Percentiles rank a stretch among this genome's conserved stretches.
These are phyloP conservation scores for Chaetorhynchus papuensis DNA, from an alignment of 2,113 vertebrate species.

Conservation along the genomic window DNA sequence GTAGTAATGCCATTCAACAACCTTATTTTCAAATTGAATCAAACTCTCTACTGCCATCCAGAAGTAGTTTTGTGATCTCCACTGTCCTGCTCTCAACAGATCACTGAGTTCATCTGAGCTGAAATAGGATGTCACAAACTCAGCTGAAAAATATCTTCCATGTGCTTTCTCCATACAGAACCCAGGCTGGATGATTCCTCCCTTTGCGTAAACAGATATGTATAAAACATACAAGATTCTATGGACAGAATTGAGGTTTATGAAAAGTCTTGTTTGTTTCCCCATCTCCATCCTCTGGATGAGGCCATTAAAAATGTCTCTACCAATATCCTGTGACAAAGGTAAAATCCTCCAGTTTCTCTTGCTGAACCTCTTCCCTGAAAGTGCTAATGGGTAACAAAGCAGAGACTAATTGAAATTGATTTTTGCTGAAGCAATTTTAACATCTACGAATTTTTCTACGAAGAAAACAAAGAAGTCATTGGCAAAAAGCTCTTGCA, in stretches of 20 bases:
- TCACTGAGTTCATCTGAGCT: background rate
- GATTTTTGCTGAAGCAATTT: background rate
- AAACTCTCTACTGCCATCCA: background rate
- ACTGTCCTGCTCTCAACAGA: background rate
- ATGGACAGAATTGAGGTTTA: background rate
- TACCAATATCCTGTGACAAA: background rate
- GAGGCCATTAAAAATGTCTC: background rate
- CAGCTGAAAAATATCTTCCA: background rate
- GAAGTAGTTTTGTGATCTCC: background rate
- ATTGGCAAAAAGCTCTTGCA: background rate
- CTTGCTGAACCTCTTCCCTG: background rate
- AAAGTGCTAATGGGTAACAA: background rate
- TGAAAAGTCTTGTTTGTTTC: background rate
- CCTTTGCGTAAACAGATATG: background rate
- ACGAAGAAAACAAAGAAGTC: background rate
- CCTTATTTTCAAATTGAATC: background rate
- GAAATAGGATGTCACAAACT: background rate
- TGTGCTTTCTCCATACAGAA: background rate
- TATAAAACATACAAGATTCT: background rate
- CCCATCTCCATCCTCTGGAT: background rate
- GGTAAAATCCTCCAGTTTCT: background rate
- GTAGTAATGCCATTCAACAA: background rate
- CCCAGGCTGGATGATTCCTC: background rate
- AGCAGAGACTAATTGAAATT: background rate
- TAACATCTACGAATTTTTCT: background rate